Conservation (phyloP, 2,113 vertebrate genomes). For the Cryptotis parvus region DNA sequence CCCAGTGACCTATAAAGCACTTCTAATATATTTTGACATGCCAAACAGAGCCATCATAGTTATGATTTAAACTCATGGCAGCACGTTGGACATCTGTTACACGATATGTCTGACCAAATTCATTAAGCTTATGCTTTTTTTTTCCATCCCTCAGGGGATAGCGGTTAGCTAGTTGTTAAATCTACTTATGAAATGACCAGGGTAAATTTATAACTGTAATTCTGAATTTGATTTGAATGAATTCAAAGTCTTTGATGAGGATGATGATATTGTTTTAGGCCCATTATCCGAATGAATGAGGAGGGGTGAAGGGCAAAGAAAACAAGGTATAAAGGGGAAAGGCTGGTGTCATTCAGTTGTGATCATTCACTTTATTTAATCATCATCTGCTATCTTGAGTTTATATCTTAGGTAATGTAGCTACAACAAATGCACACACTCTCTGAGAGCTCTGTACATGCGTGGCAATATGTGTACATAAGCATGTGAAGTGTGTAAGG, state of each 20-base stretch:
- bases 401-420: not conserved
- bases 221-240: constrained; percentile 84
- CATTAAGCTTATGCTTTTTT: constrained; percentile 80
- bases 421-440: not conserved
- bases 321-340: not conserved
- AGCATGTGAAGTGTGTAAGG: not conserved
- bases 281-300: constrained; percentile 78
- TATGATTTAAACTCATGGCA: constrained; percentile 83
- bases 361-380: not conserved
- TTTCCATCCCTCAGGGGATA: constrained; percentile 47
- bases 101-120: constrained; percentile 84
- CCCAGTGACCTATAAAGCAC: constrained; percentile 79
- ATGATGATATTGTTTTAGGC: constrained; percentile 79
- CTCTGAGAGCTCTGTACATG: not conserved
- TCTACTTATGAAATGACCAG: constrained; percentile 79
- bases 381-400: not conserved
- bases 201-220: constrained; percentile 84
- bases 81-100: constrained; percentile 85
- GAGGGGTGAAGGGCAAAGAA: constrained; percentile 58
- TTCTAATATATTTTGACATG: constrained; percentile 79
- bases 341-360: not conserved
- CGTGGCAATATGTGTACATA: not conserved
- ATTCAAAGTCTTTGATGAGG: constrained; percentile 82
- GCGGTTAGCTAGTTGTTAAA: constrained; percentile 78
- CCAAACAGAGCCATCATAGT: constrained; percentile 81